These are phyloP conservation scores for Euplagia quadripunctaria DNA, from an alignment of 2,888 invertebrate genomes.

Conservation along the genomic window DNA sequence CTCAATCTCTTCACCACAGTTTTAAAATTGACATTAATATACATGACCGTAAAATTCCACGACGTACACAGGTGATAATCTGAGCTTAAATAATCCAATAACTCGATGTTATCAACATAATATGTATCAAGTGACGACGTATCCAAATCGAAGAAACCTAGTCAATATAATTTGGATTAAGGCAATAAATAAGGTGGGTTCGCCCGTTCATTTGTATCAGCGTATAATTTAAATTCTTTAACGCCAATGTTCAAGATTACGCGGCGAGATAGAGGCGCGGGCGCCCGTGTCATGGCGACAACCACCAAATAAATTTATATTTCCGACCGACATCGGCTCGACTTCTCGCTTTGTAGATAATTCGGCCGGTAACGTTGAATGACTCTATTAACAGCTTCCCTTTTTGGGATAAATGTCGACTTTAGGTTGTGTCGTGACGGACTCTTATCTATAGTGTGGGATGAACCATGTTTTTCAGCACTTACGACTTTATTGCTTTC, in stretches of 20 bases:
- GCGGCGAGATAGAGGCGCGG: conserved; percentile 83
- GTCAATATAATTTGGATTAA: conserved; percentile 86
- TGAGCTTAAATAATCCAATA: conserved; percentile 45
- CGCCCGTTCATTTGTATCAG: conserved; percentile 86
- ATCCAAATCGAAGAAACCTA: conserved; percentile 77
- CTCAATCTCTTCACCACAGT: conserved; percentile 16
- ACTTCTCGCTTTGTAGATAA: conserved; percentile 87
- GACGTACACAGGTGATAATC: conserved; percentile 49
- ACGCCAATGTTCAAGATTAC: conserved; percentile 88
- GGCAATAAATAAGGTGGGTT: conserved; percentile 84
- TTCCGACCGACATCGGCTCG: conserved; percentile 82
- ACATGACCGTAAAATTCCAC: conserved; percentile 41
- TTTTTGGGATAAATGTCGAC: conserved; percentile 85
- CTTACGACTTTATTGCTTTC: conserved; percentile 43
- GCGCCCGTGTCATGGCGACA: conserved; percentile 84
- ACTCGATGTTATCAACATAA: conserved; percentile 40
- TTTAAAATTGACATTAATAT: conserved; percentile 40
- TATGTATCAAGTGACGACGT: conserved; percentile 77
- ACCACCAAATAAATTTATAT: conserved; percentile 87
- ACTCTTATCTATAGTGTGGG: conserved; percentile 73
- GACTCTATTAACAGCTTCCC: conserved; percentile 88
- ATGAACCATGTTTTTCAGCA: conserved; percentile 37
- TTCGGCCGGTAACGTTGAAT: conserved; percentile 86
- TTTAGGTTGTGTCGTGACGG: conserved; percentile 71
- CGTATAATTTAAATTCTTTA: conserved; percentile 88